These are phyloP conservation scores for Zootoca vivipara DNA, from an alignment of 2,113 vertebrate genomes.

Conservation along the genomic window DNA sequence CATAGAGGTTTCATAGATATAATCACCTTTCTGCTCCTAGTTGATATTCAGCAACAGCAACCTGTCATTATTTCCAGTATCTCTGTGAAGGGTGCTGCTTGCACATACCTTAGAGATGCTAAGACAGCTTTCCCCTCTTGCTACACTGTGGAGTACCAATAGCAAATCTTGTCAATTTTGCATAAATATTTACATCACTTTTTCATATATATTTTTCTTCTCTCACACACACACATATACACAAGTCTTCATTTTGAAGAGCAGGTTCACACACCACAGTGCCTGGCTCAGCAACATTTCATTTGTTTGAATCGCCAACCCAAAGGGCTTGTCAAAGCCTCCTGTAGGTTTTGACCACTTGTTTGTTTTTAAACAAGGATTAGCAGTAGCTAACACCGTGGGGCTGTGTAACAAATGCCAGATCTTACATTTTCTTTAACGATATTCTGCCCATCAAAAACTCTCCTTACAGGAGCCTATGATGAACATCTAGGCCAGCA, in stretches of 20 bases:
- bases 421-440: background rate
- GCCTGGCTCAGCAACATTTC: background rate
- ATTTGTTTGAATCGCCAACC: background rate
- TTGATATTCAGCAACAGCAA: background rate
- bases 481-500: background rate
- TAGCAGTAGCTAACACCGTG: background rate
- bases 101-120: background rate
- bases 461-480: background rate
- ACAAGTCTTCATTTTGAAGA: background rate
- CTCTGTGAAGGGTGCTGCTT: background rate
- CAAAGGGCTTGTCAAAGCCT: background rate
- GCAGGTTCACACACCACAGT: background rate
- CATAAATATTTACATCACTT: background rate
- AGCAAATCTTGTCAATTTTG: slow-evolving; percentile 1
- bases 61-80: background rate
- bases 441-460: too few relatives aligned
- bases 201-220: background rate
- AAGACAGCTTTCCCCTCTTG: background rate
- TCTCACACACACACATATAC: background rate
- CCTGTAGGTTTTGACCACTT: background rate
- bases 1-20: slow-evolving; percentile 1
- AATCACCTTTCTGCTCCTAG: slow-evolving; percentile 1
- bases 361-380: background rate
- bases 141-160: background rate
- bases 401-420: background rate